Percentiles rank a stretch among this genome's conserved stretches.
These are phyloP conservation scores for Spea hammondii DNA, from an alignment of 2,797 vertebrate species.

Conservation along the genomic window DNA sequence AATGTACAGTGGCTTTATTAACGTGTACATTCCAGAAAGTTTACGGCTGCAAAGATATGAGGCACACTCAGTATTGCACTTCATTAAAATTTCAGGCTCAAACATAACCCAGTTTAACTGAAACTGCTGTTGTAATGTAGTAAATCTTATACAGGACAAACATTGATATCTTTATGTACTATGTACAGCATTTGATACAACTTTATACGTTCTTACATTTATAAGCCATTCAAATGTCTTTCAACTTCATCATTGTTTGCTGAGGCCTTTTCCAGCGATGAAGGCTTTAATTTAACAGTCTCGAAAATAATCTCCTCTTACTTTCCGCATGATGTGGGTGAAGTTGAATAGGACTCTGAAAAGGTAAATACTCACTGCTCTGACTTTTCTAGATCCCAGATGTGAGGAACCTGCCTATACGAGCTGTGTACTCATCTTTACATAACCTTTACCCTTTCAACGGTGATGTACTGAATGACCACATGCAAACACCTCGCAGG, in stretches of 20 bases:
- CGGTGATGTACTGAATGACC: slow-evolving; percentile 84
- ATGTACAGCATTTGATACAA: slow-evolving; percentile 62
- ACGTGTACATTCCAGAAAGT: slow-evolving; percentile 99
- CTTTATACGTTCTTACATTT: slow-evolving; percentile 90
- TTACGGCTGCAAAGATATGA: slow-evolving; percentile 99
- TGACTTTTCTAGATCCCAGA: slow-evolving; percentile 66
- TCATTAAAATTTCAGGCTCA: slow-evolving; percentile 99
- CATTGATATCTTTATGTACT: slow-evolving; percentile 97
- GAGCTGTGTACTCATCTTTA: slow-evolving; percentile 75
- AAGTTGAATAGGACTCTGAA: slow-evolving; percentile 97
- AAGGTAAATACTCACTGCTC: slow-evolving; percentile 94
- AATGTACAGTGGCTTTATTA: slow-evolving; percentile 99
- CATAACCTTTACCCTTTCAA: slow-evolving; percentile 88
- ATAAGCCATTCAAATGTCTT: slow-evolving; percentile 87
- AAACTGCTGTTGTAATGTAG: slow-evolving; percentile 97
- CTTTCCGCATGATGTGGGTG: slow-evolving; percentile 83
- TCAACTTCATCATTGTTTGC: slow-evolving; percentile 61
- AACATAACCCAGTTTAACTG: slow-evolving; percentile 99
- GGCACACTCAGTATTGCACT: slow-evolving; percentile 99
- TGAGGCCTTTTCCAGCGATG: slow-evolving; percentile 28
- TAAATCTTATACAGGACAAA: slow-evolving; percentile 86
- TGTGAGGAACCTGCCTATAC: slow-evolving; percentile 68
- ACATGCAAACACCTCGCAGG: slow-evolving; percentile 98
- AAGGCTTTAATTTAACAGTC: slow-evolving; percentile 77
- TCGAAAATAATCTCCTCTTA: slow-evolving; percentile 81